Evolutionary conservation across 2,797 vertebrate genomes (phyloP).

Genomic region (Nannoperca obscura): DNA sequence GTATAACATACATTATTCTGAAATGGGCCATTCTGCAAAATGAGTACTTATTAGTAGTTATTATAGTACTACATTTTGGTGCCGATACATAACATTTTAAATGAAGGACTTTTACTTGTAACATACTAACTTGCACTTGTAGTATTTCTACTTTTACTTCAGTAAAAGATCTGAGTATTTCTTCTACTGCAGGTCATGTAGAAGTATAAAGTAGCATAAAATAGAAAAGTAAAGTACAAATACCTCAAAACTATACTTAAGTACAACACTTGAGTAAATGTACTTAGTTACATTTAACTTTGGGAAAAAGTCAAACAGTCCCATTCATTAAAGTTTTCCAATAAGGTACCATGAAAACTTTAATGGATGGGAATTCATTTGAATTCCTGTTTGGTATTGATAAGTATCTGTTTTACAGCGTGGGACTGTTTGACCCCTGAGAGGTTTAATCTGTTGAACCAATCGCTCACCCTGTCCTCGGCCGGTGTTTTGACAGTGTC

Average conservation of each 20-base stretch:
- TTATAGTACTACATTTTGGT: too few species aligned
- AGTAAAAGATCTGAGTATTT: too few species aligned
- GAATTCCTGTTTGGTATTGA: not conserved
- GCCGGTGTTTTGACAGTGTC: slow-evolving; percentile 18
- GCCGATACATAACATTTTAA: too few species aligned
- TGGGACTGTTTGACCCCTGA: slow-evolving; percentile 19
- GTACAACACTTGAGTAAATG: not conserved
- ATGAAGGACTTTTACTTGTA: too few species aligned
- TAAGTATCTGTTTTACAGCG: slow-evolving; percentile 10
- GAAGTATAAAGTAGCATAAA: not conserved
- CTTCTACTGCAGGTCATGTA: too few species aligned
- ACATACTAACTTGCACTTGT: too few species aligned
- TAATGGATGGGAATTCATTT: not conserved
- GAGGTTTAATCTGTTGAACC: slow-evolving; percentile 19
- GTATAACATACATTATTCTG: too few species aligned
- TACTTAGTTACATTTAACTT: not conserved
- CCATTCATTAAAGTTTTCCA: too few species aligned
- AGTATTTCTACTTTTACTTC: too few species aligned
- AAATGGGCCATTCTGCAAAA: too few species aligned
- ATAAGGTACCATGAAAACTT: too few species aligned
- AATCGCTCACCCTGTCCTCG: slow-evolving; percentile 9
- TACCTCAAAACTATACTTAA: not conserved
- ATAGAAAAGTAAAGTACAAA: not conserved
- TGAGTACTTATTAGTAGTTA: too few species aligned
- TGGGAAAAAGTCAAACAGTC: not conserved